Evolutionary conservation across 92 coral and sea anemone genomes (phyloP), one percentile per base, ranked within the genome.

Genomic region (Ricordea florida): DNA sequence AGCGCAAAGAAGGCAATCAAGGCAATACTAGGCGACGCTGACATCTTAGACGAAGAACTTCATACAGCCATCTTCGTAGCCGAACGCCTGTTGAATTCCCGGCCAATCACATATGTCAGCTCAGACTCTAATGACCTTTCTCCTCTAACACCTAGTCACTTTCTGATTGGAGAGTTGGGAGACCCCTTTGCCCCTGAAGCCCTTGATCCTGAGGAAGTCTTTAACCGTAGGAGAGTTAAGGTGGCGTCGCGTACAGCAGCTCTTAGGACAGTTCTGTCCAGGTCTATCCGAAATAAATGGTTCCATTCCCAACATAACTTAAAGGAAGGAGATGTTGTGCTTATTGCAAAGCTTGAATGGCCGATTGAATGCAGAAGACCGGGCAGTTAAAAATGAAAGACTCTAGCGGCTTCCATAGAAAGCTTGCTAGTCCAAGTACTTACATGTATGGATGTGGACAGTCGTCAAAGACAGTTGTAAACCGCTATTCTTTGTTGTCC

Each of bases 51-150:
- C 57, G 85, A 77, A 17, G 90, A 84, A 46, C 73, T 69, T 42
- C 90, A 84, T 26, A 83, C 80, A 31, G 86, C 93, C 14, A 72
- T 78, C 18, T 83, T 79, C 23, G 89, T 86, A n/a, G 84, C 86
- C 0, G 81, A 89, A 59, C 57, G 71, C 1, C 44, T 79, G 35
- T 13, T 85, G 70, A 85, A 85, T 51, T 85, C 86, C 10, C 17
- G 81, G 52, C 85, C 76, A 32, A 66, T 85, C 31, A 78, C 86
- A 2, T 68, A 77, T 26, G 81, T 78, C 40, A 74, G 91, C 48
- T 33, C 92, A 4, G 83, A 81, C 60, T 38, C 72, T 14, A 45
- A 81, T 25, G 91, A 86, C 57, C 30, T 74, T 21, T 42, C 24
- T 9, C 84, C 83, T 22, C 62, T 83, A 14, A 88, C 89, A 0